phyloP scores from a whole-genome alignment of 2,797 vertebrate species.

The Oryzias sinensis region DNA sequence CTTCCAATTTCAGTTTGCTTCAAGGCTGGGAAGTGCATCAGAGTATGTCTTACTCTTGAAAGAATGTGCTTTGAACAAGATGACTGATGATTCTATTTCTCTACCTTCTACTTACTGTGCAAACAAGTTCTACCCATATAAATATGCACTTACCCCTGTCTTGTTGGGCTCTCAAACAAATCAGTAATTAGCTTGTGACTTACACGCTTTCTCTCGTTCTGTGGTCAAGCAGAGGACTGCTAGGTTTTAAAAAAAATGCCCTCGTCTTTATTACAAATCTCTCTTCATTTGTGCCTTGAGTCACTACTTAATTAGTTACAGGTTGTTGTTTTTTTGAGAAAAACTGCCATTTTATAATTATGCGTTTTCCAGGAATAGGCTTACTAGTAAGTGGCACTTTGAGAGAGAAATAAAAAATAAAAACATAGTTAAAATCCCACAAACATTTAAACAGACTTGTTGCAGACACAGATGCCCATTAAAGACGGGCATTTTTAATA shows the following conservation, averaged over 20 bases:
- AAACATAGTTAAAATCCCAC: constrained; percentile 75
- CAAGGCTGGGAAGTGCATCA: constrained; percentile 50
- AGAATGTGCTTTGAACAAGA: constrained; percentile 52
- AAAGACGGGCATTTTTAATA: constrained; percentile 73
- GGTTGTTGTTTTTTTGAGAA: constrained; percentile 36
- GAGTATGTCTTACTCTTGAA: constrained; percentile 45
- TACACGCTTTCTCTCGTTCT: constrained; percentile 62
- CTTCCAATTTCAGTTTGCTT: constrained; percentile 49
- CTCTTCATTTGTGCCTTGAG: constrained; percentile 48
- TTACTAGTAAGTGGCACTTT: constrained; percentile 45
- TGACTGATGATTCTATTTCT: constrained; percentile 55
- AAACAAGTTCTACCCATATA: constrained; percentile 51
- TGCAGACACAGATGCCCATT: constrained; percentile 69
- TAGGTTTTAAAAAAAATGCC: constrained; percentile 37
- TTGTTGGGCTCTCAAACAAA: constrained; percentile 44
- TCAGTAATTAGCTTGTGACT: constrained; percentile 60
- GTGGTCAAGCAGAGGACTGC: constrained; percentile 56
- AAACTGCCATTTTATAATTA: constrained; percentile 77
- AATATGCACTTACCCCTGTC: constrained; percentile 40
- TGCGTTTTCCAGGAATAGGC: constrained; percentile 65
- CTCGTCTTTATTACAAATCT: constrained; percentile 52
- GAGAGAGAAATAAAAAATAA: constrained; percentile 52
- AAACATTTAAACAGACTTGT: constrained; percentile 74
- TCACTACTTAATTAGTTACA: constrained; percentile 68
- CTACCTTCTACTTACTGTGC: constrained; percentile 53